Evolutionary conservation across 2,888 invertebrate species (phyloP), one percentile per base, ranked within the genome.

Genomic region (Scrobipalpa atriplicella): DNA sequence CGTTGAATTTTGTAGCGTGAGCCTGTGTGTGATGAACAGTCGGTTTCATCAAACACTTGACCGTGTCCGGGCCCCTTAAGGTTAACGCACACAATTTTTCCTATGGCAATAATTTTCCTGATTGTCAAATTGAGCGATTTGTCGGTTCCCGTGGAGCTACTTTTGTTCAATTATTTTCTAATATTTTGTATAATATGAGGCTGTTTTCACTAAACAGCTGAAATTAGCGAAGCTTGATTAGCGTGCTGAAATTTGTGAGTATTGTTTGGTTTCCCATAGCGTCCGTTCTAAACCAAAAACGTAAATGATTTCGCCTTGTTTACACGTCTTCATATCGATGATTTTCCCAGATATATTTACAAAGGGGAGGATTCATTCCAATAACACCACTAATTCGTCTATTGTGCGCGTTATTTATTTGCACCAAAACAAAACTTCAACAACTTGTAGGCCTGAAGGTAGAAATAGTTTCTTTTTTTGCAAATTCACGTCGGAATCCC

Each of bases 351-450:
- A 80, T 82, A 76, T 87, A 86, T 89, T 85, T 90, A 89, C 86
- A 87, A 91, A 90, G 90, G 91, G 91, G 92, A 85, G 92, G 89
- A 89, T 87, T 82, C 82, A 73, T 77, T 72, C 71, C 68, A 73
- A 69, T 63, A 64, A 58, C 29, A 7, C 63, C 7, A 13, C 64
- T 11, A 18, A 6, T 1, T 56, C 21, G 41, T 64, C 13, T 8
- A 41, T 64, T 41, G 41, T 56, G 41, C 39, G 9, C n/a, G 9
- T 29, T 54, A 52, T n/a, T 56, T 36, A 41, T 16, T 54, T 18
- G 21, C 7, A 56, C 10, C 62, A 41, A 43, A 67, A 61, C 65
- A 69, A 70, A 56, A 66, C 65, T 65, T 11, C 66, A 47, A 67
- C 65, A 52, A 51, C 39, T 62, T 64, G 69, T 47, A 16, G 70